Conservation (phyloP, 2,888 invertebrate species). For the Thecophora atra region DNA sequence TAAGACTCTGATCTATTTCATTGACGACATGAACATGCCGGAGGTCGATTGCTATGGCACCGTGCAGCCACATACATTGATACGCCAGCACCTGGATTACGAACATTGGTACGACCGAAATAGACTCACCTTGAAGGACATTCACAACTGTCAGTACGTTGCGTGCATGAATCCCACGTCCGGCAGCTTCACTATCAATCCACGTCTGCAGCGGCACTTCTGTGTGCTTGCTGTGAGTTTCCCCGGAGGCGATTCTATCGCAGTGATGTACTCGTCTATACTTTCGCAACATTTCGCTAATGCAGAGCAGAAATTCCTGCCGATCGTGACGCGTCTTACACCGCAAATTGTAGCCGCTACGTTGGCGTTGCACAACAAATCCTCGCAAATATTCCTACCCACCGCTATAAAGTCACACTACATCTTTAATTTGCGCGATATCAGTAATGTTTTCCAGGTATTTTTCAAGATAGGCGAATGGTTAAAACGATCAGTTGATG, state of each 20-base stretch:
- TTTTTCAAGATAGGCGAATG: slow-evolving; percentile 12
- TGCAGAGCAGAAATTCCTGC: slow-evolving; percentile 81
- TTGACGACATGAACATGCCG: slow-evolving; percentile 99
- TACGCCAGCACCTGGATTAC: slow-evolving; percentile 95
- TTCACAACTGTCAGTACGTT: slow-evolving; percentile 96
- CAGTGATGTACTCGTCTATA: slow-evolving; percentile 89
- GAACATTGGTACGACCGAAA: slow-evolving; percentile 94
- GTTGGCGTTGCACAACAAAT: slow-evolving; percentile 85
- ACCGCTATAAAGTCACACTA: slow-evolving; percentile 98
- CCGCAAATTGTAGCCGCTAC: slow-evolving; percentile 82
- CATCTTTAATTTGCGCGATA: slow-evolving; percentile 92
- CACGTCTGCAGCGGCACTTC: slow-evolving; percentile 89
- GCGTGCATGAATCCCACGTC: slow-evolving; percentile 99
- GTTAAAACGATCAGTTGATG: not conserved
- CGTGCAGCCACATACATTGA: slow-evolving; percentile 94
- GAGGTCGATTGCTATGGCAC: slow-evolving; percentile 91
- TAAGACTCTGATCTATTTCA: slow-evolving; percentile 92
- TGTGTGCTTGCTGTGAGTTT: slow-evolving; percentile 87
- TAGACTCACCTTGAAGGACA: slow-evolving; percentile 89
- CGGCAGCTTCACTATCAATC: slow-evolving; percentile 96
- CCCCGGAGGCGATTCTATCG: slow-evolving; percentile 82
- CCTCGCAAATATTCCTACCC: slow-evolving; percentile 87
- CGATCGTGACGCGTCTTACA: slow-evolving; percentile 74
- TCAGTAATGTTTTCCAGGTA: slow-evolving; percentile 93
- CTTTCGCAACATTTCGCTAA: slow-evolving; percentile 86